Conservation (phyloP, 2,888 invertebrate species). For the Rhorus exstirpatorius region DNA sequence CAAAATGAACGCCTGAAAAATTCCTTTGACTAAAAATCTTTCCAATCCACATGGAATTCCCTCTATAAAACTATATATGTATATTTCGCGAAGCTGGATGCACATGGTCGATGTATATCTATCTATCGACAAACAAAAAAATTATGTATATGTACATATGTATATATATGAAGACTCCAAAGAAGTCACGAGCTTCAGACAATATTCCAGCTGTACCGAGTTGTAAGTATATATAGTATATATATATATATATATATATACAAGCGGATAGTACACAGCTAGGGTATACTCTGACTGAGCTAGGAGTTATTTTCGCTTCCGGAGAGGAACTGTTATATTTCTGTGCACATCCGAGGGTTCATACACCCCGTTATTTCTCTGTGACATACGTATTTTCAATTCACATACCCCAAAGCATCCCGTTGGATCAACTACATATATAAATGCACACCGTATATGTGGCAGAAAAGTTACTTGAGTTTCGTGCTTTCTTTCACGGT, state of each 20-base stretch:
- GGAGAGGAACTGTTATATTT: slow-evolving; percentile 79
- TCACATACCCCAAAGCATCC: slow-evolving; percentile 24
- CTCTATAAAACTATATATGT: background rate
- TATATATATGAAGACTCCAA: slow-evolving; percentile 16
- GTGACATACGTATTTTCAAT: slow-evolving; percentile 48
- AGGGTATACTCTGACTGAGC: slow-evolving; percentile 14
- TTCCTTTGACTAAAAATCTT: slow-evolving; percentile 1
- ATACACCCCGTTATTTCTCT: slow-evolving; percentile 70
- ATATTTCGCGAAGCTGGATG: slow-evolving; percentile 6
- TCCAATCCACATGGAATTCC: slow-evolving; percentile 10
- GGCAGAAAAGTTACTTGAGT: slow-evolving; percentile 19
- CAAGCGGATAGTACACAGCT: slow-evolving; percentile 8
- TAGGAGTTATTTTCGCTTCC: slow-evolving; percentile 77
- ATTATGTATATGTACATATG: too few species aligned
- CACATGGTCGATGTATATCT: slow-evolving; percentile 40
- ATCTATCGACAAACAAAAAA: background rate
- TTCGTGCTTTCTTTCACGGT: slow-evolving; percentile 17
- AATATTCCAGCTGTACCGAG: slow-evolving; percentile 55
- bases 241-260: slow-evolving; percentile 24
- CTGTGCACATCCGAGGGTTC: slow-evolving; percentile 77
- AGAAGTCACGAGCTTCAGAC: slow-evolving; percentile 55
- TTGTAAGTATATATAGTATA: slow-evolving; percentile 37
- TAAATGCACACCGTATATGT: background rate
- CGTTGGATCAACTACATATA: slow-evolving; percentile 7
- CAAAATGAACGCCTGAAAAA: background rate